Base-by-base conservation (phyloP, 2,113 vertebrate species). In the Crotalus viridis region DNA sequence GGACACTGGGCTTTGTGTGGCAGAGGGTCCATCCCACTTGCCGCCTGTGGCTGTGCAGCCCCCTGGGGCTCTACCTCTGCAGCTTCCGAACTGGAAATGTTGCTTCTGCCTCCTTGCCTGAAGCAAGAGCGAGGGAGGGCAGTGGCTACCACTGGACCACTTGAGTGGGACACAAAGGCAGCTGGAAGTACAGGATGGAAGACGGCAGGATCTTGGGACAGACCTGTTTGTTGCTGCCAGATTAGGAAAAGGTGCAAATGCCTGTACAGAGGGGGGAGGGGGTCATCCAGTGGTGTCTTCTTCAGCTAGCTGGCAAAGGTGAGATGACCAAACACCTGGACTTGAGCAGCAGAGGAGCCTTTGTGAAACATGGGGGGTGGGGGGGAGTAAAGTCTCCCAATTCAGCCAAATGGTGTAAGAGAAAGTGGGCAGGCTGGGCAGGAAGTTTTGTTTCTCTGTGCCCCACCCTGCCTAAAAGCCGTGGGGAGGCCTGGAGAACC, bases 161-260 rank as follows among this genome's bases (percentile, higher is more conserved):
- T 12, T 39, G 2, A 19, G n/a, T 8, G 33, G 17, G 33, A 2
- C 33, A 33, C 33, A 39, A 8, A 17, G 12, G 12, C 64, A 1
- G 64, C 64, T 33, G 64, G 28, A 33, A 17, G 64, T 5, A 12
- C 64, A n/a, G 10, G 64, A 33, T 33, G 5, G 69, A 19, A 7
- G 69, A 8, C 1, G 0, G 12, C 12, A 7, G 5, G n/a, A 6
- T 8, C 33, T 39, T 33, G n/a, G n/a, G 13, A 19, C 2, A 6
- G n/a, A 43, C 9, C 17, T 8, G 59, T 7, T 81, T n/a, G 61
- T n/a, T 12, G 61, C 61, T n/a, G 64, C 17, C 33, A 39, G n/a
- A 8, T 19, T 19, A 19, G 33, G n/a, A 39, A 39, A 19, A 39
- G 69, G 33, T 8, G n/a, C 69, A 64, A 5, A 4, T 28, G 9